These are phyloP conservation scores for Nipponacmea schrenckii DNA, from an alignment of 2,888 invertebrate genomes.

Conservation along the genomic window DNA sequence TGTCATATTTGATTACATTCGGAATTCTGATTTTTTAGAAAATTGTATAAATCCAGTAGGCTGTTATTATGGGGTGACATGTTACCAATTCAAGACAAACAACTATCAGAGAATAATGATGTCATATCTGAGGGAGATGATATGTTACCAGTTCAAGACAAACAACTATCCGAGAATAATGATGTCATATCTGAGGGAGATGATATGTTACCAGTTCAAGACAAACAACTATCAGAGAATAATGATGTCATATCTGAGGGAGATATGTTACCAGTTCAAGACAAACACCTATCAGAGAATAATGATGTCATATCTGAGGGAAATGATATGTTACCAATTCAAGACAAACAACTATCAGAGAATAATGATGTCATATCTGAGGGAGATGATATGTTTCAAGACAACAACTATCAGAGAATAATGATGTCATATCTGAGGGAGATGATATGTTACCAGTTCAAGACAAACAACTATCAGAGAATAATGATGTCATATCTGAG, in stretches of 20 bases:
- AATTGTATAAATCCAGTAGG: slow-evolving; percentile 79
- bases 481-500: too few relatives aligned
- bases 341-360: too few relatives aligned
- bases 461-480: too few relatives aligned
- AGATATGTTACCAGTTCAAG: slow-evolving; percentile 76
- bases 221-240: too few relatives aligned
- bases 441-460: too few relatives aligned
- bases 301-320: background rate
- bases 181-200: too few relatives aligned
- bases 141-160: too few relatives aligned
- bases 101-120: background rate
- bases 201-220: too few relatives aligned
- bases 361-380: too few relatives aligned
- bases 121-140: background rate
- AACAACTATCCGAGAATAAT: too few relatives aligned
- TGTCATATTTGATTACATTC: background rate
- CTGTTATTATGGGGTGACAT: slow-evolving; percentile 83
- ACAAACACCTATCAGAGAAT: slow-evolving; percentile 5
- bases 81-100: slow-evolving; percentile 71
- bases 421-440: background rate
- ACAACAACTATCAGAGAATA: slow-evolving; percentile 5
- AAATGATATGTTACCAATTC: too few relatives aligned
- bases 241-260: too few relatives aligned
- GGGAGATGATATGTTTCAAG: slow-evolving; percentile 81
- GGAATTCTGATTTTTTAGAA: slow-evolving; percentile 65